Evolutionary conservation across 2,888 invertebrate genomes (phyloP), one percentile per base, ranked within the genome.

Genomic region (Steromphala cineraria): DNA sequence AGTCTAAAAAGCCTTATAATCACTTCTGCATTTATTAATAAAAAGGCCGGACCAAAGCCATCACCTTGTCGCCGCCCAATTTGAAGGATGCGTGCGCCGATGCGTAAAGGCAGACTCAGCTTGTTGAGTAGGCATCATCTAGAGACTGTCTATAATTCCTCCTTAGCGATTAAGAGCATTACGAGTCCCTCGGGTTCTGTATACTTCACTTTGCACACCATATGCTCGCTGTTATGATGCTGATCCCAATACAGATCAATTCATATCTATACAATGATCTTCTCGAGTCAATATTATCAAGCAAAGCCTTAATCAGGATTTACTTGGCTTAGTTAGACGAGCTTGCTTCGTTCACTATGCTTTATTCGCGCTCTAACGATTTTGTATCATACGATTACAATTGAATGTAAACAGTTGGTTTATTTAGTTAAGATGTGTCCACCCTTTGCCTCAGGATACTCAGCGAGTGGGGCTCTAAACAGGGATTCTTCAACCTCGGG

Each of bases 361-460:
- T 71, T 71, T 40, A 40, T 71, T 19, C 31, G 28, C 71, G 71
- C 40, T 71, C 71, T 71, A 71, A 71, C 71, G 71, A 71, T 71
- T 71, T 71, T 71, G 71, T 71, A 71, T 71, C 71, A 71, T 71
- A 71, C 36, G 71, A 71, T 40, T 71, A 40, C 40, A 36, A 71
- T 28, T 31, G 71, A 71, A 36, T 71, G 71, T 71, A 71, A 71
- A 71, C 71, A 71, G 28, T 71, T 71, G 31, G 71, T 71, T 40
- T 71, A 71, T 71, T 71, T 71, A 36, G 31, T 71, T 71, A n/a
- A 19, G 71, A 36, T 71, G 71, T 71, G 71, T 71, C 71, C 71
- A 71, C 71, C 71, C 71, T 31, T 15, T 71, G 71, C 71, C 71
- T 15, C 10, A 36, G 71, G 71, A 36, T 36, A 17, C 40, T 17